phyloP scores from a whole-genome alignment of 2,113 vertebrate species.

The Epinephelus cyanopodus region DNA sequence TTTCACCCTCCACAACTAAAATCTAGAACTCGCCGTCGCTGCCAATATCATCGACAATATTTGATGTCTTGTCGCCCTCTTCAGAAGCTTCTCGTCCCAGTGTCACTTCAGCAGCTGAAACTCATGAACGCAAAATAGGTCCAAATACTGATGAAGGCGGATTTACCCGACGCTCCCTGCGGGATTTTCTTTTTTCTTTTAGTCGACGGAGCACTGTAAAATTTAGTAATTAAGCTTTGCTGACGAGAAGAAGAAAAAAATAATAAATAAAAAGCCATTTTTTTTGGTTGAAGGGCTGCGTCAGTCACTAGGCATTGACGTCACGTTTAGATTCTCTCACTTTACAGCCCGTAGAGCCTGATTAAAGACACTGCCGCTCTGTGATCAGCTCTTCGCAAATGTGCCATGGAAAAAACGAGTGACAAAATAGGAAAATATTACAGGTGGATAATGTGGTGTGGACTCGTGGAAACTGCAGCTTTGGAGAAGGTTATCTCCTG shows the following conservation, averaged over 20 bases:
- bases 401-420: constrained; percentile 58
- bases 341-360: constrained; percentile 93
- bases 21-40: constrained; percentile 57
- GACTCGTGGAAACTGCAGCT: constrained; percentile 51
- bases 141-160: constrained; percentile 57
- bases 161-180: constrained; percentile 36
- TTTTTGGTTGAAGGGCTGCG: constrained; percentile 90
- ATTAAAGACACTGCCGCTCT: constrained; percentile 89
- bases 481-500: constrained; percentile 62
- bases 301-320: constrained; percentile 88
- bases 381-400: constrained; percentile 68
- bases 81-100: constrained; percentile 64
- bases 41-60: constrained; percentile 60
- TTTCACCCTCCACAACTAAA: constrained; percentile 57
- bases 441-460: constrained; percentile 49
- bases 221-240: constrained; percentile 88
- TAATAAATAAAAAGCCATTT: constrained; percentile 83
- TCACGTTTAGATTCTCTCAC: constrained; percentile 92
- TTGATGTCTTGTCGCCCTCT: constrained; percentile 71
- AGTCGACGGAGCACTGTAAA: constrained; percentile 78
- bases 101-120: constrained; percentile 79
- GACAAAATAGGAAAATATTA: constrained; percentile 51
- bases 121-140: constrained; percentile 67
- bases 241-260: constrained; percentile 83
- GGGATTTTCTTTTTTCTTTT: constrained; percentile 41